Evolutionary conservation across 2,113 vertebrate genomes (phyloP).

Genomic region (Dolichallabes microphthalmus): DNA sequence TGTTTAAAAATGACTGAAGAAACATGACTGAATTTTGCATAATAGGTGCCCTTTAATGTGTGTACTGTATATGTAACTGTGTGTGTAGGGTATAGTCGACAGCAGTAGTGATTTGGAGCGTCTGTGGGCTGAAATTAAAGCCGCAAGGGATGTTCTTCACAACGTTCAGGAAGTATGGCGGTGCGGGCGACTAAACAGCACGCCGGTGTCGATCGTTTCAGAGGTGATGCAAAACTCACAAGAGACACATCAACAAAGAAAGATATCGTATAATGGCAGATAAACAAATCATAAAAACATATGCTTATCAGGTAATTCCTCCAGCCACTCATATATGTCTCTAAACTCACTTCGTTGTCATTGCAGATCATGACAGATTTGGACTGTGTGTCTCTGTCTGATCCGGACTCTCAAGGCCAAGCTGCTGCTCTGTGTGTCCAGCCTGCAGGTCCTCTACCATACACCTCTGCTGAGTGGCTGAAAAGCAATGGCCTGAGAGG

Average conservation of each 20-base stretch:
- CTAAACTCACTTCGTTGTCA: background rate
- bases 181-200: constrained; percentile 54
- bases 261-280: background rate
- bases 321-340: background rate
- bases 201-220: constrained; percentile 45
- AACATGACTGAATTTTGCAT: too few relatives aligned
- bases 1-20: too few relatives aligned
- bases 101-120: constrained; percentile 67
- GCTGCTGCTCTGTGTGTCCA: constrained; percentile 66
- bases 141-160: constrained; percentile 67
- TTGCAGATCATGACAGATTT: constrained; percentile 66
- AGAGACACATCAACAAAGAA: background rate
- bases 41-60: background rate
- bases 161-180: constrained; percentile 59
- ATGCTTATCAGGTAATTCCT: background rate
- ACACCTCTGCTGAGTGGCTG: constrained; percentile 78
- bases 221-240: constrained; percentile 59
- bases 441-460: constrained; percentile 62
- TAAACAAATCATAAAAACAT: background rate
- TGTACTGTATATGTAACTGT: constrained; percentile 25
- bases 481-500: constrained; percentile 78
- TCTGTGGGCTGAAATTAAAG: constrained; percentile 69
- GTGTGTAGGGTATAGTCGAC: constrained; percentile 59
- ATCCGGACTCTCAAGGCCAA: constrained; percentile 59
- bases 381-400: constrained; percentile 48